Conservation (phyloP, 2,888 invertebrate genomes). For the Pandemis corylana region DNA sequence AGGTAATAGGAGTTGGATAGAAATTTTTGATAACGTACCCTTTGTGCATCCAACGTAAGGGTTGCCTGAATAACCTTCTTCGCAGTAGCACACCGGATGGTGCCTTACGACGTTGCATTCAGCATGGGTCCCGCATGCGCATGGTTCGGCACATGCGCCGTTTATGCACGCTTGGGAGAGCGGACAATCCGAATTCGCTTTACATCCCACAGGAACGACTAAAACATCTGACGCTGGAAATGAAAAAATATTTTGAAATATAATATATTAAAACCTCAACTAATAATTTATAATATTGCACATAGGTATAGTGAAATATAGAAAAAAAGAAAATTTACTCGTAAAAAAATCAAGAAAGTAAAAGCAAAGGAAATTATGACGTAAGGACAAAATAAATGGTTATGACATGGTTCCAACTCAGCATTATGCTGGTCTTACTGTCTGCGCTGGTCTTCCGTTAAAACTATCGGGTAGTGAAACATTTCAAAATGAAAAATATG, state of each 20-base stretch:
- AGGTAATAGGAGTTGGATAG: neutral
- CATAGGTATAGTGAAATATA: no score
- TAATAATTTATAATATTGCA: no score
- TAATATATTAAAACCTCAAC: neutral
- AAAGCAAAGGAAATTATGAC: neutral
- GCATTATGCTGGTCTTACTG: no score
- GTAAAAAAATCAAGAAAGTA: neutral
- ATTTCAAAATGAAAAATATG: no score
- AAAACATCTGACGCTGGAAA: conserved; percentile 83
- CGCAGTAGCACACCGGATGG: conserved; percentile 93
- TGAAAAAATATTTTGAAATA: conserved; percentile 40
- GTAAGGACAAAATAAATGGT: no score
- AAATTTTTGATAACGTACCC: conserved; percentile 73
- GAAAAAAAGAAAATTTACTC: no score
- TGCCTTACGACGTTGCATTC: conserved; percentile 93
- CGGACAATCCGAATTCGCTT: conserved; percentile 92
- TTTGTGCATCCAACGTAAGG: conserved; percentile 92
- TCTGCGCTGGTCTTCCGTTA: no score
- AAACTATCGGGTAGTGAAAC: no score
- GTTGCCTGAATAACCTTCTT: conserved; percentile 93
- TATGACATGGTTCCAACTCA: no score
- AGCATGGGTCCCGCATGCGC: conserved; percentile 93
- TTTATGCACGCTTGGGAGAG: conserved; percentile 93
- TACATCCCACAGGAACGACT: conserved; percentile 87
- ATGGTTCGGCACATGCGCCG: conserved; percentile 91